Conservation (phyloP, 2,888 invertebrate species). For the Elmis aenea region DNA sequence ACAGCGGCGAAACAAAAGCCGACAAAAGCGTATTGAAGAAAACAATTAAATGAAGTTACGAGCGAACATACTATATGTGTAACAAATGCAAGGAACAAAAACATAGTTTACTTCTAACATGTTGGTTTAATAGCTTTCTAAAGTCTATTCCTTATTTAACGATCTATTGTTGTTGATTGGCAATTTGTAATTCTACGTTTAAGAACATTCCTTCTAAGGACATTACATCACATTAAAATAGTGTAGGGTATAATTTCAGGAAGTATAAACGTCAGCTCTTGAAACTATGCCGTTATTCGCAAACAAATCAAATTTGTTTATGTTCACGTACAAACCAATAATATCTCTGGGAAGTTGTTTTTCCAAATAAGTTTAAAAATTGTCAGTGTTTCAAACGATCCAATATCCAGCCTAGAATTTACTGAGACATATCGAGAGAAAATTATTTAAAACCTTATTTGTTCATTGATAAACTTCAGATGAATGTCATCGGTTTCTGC, state of each 20-base stretch:
- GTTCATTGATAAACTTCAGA: too few relatives aligned
- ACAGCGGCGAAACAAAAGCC: conserved; percentile 13
- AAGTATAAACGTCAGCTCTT: too few relatives aligned
- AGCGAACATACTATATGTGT: conserved; percentile 17
- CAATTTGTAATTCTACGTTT: conserved; percentile 21
- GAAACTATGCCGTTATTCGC: too few relatives aligned
- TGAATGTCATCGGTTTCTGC: too few relatives aligned
- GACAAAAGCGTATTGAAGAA: conserved; percentile 15
- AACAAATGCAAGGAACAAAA: conserved; percentile 17
- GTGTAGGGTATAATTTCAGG: conserved; percentile 9
- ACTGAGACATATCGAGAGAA: too few relatives aligned
- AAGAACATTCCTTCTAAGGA: conserved; percentile 15
- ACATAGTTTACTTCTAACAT: conserved; percentile 12
- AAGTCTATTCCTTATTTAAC: conserved; percentile 20
- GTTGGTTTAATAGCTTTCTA: conserved; percentile 12
- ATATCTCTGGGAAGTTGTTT: too few relatives aligned
- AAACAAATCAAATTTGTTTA: too few relatives aligned
- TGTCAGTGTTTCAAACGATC: too few relatives aligned
- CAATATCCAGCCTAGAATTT: too few relatives aligned
- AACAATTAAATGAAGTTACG: conserved; percentile 19
- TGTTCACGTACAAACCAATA: too few relatives aligned
- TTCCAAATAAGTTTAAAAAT: too few relatives aligned
- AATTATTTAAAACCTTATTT: too few relatives aligned
- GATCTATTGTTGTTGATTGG: conserved; percentile 23
- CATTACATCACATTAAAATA: conserved; percentile 15